phyloP scores from a whole-genome alignment of 64 coral and sea anemone species.

The Actinia equina region DNA sequence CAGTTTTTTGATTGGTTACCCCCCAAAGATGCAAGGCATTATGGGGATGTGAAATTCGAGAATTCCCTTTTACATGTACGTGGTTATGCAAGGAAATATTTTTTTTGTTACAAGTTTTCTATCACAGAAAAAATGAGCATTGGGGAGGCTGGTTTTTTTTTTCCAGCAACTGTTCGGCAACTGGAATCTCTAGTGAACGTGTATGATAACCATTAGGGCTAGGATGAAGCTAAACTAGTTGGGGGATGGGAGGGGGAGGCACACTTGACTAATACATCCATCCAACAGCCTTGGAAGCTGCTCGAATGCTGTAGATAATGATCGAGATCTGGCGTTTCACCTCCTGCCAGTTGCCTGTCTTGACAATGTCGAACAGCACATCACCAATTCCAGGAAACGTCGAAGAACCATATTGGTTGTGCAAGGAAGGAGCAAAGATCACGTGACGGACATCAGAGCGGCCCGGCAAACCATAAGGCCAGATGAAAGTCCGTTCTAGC shows the following conservation, averaged over 20 bases:
- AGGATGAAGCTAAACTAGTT: not conserved
- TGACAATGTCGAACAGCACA: slow-evolving; percentile 57
- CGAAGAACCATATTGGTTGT: slow-evolving; percentile 64
- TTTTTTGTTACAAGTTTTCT: too few relatives aligned
- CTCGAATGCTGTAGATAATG: slow-evolving; percentile 39
- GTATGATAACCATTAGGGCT: too few relatives aligned
- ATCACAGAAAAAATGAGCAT: too few relatives aligned
- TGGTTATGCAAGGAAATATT: too few relatives aligned
- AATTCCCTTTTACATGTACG: too few relatives aligned
- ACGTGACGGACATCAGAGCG: slow-evolving; percentile 64
- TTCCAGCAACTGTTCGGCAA: too few relatives aligned
- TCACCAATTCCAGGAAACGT: slow-evolving; percentile 86
- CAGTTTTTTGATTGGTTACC: too few relatives aligned
- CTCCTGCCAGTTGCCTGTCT: slow-evolving; percentile 74
- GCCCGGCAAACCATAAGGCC: slow-evolving; percentile 63
- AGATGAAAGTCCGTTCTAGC: slow-evolving; percentile 77
- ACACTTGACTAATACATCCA: slow-evolving; percentile 17
- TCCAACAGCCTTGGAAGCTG: slow-evolving; percentile 43
- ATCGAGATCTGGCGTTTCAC: slow-evolving; percentile 77
- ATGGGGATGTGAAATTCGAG: too few relatives aligned
- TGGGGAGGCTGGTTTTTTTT: too few relatives aligned
- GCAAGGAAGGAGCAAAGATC: slow-evolving; percentile 61
- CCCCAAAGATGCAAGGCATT: too few relatives aligned
- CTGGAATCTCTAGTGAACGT: too few relatives aligned
- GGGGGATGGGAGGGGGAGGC: too few relatives aligned